Base-by-base conservation (phyloP, 2,888 invertebrate genomes). In the Ochropacha duplaris region DNA sequence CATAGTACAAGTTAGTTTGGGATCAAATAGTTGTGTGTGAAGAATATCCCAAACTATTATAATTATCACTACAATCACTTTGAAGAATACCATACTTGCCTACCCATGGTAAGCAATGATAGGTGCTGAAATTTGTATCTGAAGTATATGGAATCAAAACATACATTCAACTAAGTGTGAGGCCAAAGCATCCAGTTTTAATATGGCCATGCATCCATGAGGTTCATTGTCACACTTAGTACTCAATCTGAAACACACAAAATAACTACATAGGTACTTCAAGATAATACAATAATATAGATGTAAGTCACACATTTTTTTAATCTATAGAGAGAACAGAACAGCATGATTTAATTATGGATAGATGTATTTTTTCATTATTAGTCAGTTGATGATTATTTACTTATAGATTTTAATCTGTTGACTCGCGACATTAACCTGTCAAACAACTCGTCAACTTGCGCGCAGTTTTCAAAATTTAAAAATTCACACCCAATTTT, bases 151-250 rank as follows among this genome's bases (percentile, higher is more conserved):
- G 0, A 31, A 3, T 31, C 0, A 44, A 62, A 95, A 96, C 88
- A 96, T 96, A 92, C 99, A 99, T 88, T 98, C 98, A 81, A 96
- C 95, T 72, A 98, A 89, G 90, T 99, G 99, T 22, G 95, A 93
- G n/a, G 95, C 93, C 68, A 99, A 90, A 11, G 95, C 94, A 84
- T 99, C 99, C 73, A 99, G 93, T 89, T 98, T 98, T 57, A 99
- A 93, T 24, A 97, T 94, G 56, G 95, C 93, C 64, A 95, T 95
- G 84, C 99, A 99, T 62, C 99, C 98, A 85, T 97, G 96, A 22
- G 95, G 94, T 60, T 96, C 95, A 89, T 99, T 98, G 93, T 98
- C 98, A 94, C 99, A 99, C 77, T 95, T 95, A 72, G 99, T 98
- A 71, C 96, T 95, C 63, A 99, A 93, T 81, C 98, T 97, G 80